phyloP scores from a whole-genome alignment of 1,140 invertebrate species.

The Leptopilina boulardi region DNA sequence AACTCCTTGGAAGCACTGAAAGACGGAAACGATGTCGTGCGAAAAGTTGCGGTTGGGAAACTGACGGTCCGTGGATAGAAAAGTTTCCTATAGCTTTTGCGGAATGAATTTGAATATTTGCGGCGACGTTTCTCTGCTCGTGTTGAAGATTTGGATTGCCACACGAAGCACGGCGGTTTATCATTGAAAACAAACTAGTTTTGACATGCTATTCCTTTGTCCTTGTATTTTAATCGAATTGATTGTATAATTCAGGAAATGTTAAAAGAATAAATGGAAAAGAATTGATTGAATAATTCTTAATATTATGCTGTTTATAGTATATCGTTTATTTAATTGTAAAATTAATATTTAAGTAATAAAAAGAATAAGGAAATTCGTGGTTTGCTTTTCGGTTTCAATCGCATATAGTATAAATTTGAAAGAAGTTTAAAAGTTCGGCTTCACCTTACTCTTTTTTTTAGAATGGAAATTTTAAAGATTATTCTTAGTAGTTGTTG shows the following conservation, averaged over 20 bases:
- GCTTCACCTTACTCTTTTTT: background rate
- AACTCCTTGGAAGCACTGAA: conserved; percentile 22
- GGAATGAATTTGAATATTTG: conserved; percentile 53
- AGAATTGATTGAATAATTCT: conserved; percentile 14
- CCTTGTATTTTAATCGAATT: background rate
- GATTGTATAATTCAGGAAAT: conserved; percentile 6
- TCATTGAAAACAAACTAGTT: conserved; percentile 9
- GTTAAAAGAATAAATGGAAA: background rate
- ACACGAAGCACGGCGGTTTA: background rate
- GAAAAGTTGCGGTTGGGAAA: conserved; percentile 39
- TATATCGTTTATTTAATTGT: no score
- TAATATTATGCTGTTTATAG: no score
- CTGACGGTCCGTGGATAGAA: conserved; percentile 39
- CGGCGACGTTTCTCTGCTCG: background rate
- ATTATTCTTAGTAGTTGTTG: background rate
- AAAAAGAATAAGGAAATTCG: no score
- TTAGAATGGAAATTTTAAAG: background rate
- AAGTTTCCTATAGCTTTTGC: conserved; percentile 44
- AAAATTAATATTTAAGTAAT: no score
- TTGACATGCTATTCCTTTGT: background rate
- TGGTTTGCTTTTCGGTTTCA: no score
- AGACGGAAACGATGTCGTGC: conserved; percentile 38
- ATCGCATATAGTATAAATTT: no score
- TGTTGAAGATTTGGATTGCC: background rate
- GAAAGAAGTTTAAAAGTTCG: no score